A percentile compares a stretch with the other conserved stretches of the same genome.
Conservation (phyloP, 2,888 invertebrate species). For the Lasiommata megera region DNA sequence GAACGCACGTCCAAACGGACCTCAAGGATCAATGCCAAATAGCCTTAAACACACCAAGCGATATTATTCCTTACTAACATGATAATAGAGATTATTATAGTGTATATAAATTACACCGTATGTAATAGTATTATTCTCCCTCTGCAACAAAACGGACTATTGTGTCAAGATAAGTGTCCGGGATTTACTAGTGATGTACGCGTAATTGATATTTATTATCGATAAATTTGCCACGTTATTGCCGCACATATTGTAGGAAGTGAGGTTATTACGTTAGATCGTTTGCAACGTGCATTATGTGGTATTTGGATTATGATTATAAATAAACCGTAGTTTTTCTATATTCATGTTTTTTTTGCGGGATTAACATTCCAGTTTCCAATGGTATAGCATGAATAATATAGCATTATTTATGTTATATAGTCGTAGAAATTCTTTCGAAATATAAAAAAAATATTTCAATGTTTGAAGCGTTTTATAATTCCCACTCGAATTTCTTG, state of each 20-base stretch:
- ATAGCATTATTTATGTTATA: neutral
- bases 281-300: neutral
- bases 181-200: slow-evolving; percentile 46
- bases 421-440: neutral
- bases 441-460: neutral
- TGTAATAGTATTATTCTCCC: slow-evolving; percentile 37
- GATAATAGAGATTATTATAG: slow-evolving; percentile 9
- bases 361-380: slow-evolving; percentile 6
- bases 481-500: too few species aligned
- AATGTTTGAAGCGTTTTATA: neutral
- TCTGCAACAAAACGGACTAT: slow-evolving; percentile 45
- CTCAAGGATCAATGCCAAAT: slow-evolving; percentile 23
- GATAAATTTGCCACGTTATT: slow-evolving; percentile 24
- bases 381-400: neutral
- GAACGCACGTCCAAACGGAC: neutral
- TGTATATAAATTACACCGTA: slow-evolving; percentile 1
- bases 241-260: slow-evolving; percentile 1
- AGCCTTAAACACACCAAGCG: neutral
- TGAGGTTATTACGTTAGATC: slow-evolving; percentile 8
- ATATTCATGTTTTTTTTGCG: neutral
- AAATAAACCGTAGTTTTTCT: neutral
- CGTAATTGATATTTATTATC: slow-evolving; percentile 18
- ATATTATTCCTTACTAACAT: slow-evolving; percentile 35
- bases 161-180: slow-evolving; percentile 45
- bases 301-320: slow-evolving; percentile 6